Percentiles rank a stretch among this genome's conserved stretches.
These are phyloP conservation scores for Drosophila meridiana DNA, from an alignment of 2,888 invertebrate species.

Conservation along the genomic window DNA sequence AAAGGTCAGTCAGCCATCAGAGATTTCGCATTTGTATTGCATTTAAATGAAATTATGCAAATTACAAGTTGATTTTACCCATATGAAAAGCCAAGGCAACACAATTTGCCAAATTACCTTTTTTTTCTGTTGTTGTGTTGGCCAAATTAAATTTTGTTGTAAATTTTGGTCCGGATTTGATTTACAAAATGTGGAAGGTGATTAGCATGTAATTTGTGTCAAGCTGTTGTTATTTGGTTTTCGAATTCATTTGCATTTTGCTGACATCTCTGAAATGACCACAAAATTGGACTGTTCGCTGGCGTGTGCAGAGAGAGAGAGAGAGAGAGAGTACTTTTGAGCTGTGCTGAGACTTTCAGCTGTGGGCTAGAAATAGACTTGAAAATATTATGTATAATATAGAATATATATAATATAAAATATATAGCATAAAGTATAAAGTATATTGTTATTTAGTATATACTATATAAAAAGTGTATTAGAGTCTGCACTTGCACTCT, in stretches of 20 bases:
- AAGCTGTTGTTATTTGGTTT: conserved; percentile 24
- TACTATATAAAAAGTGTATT: no score
- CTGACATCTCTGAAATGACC: neutral
- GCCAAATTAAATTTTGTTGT: conserved; percentile 16
- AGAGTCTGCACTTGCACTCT: no score
- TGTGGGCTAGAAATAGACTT: neutral
- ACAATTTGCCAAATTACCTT: conserved; percentile 41
- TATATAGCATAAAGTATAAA: no score
- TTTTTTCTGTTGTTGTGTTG: conserved; percentile 13
- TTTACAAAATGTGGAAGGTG: conserved; percentile 24
- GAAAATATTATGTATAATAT: neutral
- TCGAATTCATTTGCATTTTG: conserved; percentile 25
- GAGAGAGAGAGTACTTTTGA: no score
- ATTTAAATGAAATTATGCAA: conserved; percentile 48
- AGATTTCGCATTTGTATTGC: conserved; percentile 33
- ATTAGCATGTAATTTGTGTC: conserved; percentile 37
- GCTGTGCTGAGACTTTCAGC: neutral
- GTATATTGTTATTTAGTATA: no score
- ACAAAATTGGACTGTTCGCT: neutral
- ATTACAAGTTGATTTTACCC: conserved; percentile 31
- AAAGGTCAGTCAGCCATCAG: conserved; percentile 30
- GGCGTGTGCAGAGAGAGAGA: neutral
- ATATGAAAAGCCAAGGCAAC: conserved; percentile 19
- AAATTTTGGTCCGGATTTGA: conserved; percentile 20
- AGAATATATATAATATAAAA: neutral